A percentile compares a stretch with the other conserved stretches of the same genome.
Conservation (phyloP, 92 coral and sea anemone species). For the Siderastrea siderea region DNA sequence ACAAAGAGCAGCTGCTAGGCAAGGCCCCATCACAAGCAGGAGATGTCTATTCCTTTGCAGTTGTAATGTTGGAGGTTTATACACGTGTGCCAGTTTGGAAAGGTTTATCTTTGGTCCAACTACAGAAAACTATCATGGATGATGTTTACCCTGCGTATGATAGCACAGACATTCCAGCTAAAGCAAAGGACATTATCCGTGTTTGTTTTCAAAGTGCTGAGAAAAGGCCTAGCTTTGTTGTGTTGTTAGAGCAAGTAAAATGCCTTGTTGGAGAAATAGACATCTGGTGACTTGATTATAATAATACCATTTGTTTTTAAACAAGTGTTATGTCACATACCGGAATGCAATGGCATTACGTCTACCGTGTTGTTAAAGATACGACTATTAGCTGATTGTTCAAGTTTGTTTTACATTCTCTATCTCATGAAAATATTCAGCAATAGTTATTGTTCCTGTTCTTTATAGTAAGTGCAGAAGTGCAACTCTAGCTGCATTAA, state of each 20-base stretch:
- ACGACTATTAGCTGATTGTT: no score
- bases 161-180: background rate
- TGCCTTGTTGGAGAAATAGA: slow-evolving; percentile 17
- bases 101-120: slow-evolving; percentile 11
- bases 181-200: slow-evolving; percentile 10
- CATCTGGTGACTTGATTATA: slow-evolving; percentile 18
- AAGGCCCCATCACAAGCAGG: slow-evolving; percentile 39
- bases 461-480: no score
- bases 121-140: slow-evolving; percentile 10
- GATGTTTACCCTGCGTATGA: background rate
- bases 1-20: slow-evolving; percentile 48
- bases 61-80: slow-evolving; percentile 42
- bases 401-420: no score
- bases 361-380: no score
- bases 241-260: no score
- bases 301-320: no score
- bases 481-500: no score
- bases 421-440: no score
- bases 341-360: no score
- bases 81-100: slow-evolving; percentile 38
- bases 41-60: slow-evolving; percentile 64
- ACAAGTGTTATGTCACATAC: no score
- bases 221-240: slow-evolving; percentile 22
- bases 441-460: no score
- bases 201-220: slow-evolving; percentile 5